These are phyloP conservation scores for Elmis aenea DNA, from an alignment of 2,888 invertebrate species.

Conservation along the genomic window DNA sequence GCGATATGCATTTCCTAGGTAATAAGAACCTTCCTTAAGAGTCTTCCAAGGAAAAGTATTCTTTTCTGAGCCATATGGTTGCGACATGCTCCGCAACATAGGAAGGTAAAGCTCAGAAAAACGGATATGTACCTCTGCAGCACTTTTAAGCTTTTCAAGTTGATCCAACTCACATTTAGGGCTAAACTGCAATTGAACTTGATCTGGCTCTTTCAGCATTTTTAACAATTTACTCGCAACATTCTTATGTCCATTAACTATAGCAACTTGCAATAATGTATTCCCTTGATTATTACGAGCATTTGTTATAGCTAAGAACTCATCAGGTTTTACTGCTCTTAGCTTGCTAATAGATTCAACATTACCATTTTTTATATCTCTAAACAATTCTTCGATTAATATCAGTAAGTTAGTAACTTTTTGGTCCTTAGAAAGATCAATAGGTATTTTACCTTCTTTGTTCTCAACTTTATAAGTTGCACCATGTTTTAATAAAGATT, in stretches of 20 bases:
- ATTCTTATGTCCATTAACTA: slow-evolving; percentile 16
- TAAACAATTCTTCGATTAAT: slow-evolving; percentile 19
- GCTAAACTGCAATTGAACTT: too few relatives aligned
- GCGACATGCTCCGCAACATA: too few relatives aligned
- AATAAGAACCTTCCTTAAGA: too few relatives aligned
- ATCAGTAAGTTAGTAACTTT: slow-evolving; percentile 20
- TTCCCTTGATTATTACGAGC: slow-evolving; percentile 23
- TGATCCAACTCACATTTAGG: too few relatives aligned
- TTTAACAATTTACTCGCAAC: slow-evolving; percentile 15
- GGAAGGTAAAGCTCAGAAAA: too few relatives aligned
- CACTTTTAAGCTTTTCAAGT: too few relatives aligned
- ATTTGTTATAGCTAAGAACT: slow-evolving; percentile 20
- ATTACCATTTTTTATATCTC: slow-evolving; percentile 17
- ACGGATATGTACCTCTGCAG: too few relatives aligned
- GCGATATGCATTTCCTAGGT: too few relatives aligned
- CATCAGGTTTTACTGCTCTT: slow-evolving; percentile 15
- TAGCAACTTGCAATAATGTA: too few relatives aligned
- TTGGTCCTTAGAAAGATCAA: slow-evolving; percentile 18
- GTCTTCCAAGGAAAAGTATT: too few relatives aligned
- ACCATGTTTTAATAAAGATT: slow-evolving; percentile 19
- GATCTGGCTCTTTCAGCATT: slow-evolving; percentile 6
- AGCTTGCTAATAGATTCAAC: slow-evolving; percentile 16
- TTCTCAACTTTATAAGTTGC: slow-evolving; percentile 20
- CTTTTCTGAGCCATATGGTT: too few relatives aligned
- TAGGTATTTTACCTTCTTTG: slow-evolving; percentile 23